Percentiles rank a stretch among this genome's conserved stretches.
These are phyloP conservation scores for Clavelina lepadiformis DNA, from an alignment of 23 tunicate genomes.

Conservation along the genomic window DNA sequence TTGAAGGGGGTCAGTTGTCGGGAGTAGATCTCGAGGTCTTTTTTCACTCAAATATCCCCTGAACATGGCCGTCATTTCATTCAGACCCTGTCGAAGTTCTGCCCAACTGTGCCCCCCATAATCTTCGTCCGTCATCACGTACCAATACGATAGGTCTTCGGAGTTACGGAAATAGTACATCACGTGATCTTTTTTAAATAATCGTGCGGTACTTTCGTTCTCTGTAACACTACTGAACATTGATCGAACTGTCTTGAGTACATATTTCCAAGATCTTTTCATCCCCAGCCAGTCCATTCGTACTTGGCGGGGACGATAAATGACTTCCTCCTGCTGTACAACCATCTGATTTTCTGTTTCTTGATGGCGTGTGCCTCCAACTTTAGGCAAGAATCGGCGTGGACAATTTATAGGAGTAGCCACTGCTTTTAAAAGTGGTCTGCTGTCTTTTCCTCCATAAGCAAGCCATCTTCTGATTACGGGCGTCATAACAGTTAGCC, in stretches of 20 bases:
- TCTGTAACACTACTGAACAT: neutral
- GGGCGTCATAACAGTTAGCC: constrained; percentile 7
- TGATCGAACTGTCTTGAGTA: neutral
- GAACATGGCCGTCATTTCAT: constrained; percentile 79
- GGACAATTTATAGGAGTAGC: too few relatives aligned
- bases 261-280: constrained; percentile 24
- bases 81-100: constrained; percentile 55
- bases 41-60: constrained; percentile 65
- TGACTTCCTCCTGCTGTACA: constrained; percentile 10
- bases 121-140: constrained; percentile 86
- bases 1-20: constrained; percentile 3
- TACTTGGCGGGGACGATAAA: neutral
- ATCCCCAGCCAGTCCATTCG: constrained; percentile 22
- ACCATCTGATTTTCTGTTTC: constrained; percentile 12
- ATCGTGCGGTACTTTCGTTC: constrained; percentile 12
- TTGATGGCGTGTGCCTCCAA: too few relatives aligned
- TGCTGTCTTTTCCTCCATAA: constrained; percentile 11
- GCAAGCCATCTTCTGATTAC: constrained; percentile 11
- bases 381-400: too few relatives aligned
- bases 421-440: constrained; percentile 8
- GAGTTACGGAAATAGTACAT: constrained; percentile 53
- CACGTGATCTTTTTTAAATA: constrained; percentile 45
- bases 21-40: constrained; percentile 38
- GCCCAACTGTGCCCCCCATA: constrained; percentile 86
- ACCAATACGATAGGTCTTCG: constrained; percentile 78